These are phyloP conservation scores for Ladona fulva DNA, from an alignment of 1,140 invertebrate species.

Conservation along the genomic window DNA sequence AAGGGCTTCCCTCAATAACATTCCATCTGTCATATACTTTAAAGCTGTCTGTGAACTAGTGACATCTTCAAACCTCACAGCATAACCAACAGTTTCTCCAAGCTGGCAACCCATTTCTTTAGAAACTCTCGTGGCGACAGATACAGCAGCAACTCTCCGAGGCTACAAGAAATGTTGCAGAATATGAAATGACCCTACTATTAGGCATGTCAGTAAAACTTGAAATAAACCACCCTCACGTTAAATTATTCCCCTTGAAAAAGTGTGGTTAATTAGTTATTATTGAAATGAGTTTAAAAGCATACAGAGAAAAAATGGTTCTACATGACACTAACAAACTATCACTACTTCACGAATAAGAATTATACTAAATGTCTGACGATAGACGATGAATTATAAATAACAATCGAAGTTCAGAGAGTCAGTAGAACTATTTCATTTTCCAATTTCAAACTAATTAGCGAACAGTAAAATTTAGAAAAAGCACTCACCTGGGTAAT, in stretches of 20 bases:
- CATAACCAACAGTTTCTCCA: slow-evolving; percentile 79
- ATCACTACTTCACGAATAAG: no score
- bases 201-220: not conserved
- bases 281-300: no score
- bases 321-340: no score
- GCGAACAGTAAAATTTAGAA: slow-evolving; percentile 6
- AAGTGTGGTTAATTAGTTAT: no score
- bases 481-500: slow-evolving; percentile 56
- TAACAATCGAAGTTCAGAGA: not conserved
- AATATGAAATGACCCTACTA: not conserved
- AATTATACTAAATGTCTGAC: no score
- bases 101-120: slow-evolving; percentile 54
- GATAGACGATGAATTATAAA: no score
- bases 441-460: slow-evolving; percentile 5
- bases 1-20: slow-evolving; percentile 84
- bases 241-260: not conserved
- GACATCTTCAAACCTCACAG: slow-evolving; percentile 85
- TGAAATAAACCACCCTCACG: not conserved
- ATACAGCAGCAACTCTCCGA: slow-evolving; percentile 83
- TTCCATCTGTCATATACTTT: slow-evolving; percentile 90
- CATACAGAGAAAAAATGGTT: no score
- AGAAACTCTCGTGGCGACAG: slow-evolving; percentile 78
- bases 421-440: not conserved
- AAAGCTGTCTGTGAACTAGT: slow-evolving; percentile 68
- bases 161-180: slow-evolving; percentile 45